These are phyloP conservation scores for Champsocephalus gunnari DNA, from an alignment of 2,797 vertebrate genomes.

Conservation along the genomic window DNA sequence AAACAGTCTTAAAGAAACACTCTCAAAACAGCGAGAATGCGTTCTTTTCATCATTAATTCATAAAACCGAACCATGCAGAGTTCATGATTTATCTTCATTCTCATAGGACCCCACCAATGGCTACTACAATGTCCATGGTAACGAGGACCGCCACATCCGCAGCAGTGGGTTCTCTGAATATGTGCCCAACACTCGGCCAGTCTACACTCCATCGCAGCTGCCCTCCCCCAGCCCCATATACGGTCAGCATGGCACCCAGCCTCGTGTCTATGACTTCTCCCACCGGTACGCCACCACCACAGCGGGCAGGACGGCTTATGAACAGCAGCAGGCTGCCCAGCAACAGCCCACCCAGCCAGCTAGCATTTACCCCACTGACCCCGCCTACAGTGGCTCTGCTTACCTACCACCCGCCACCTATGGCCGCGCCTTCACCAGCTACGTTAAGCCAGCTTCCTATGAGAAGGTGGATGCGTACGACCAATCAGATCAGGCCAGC, in stretches of 20 bases:
- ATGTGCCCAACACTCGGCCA: constrained; percentile 84
- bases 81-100: constrained; percentile 7
- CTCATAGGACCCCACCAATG: constrained; percentile 91
- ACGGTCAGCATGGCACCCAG: constrained; percentile 85
- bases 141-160: constrained; percentile 87
- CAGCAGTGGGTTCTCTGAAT: constrained; percentile 88
- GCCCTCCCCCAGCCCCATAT: constrained; percentile 86
- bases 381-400: constrained; percentile 83
- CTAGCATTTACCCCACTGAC: constrained; percentile 82
- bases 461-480: constrained; percentile 87
- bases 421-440: constrained; percentile 90
- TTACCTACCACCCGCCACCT: constrained; percentile 89
- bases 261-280: constrained; percentile 87
- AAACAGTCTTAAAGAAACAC: constrained; percentile 21
- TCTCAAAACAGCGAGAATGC: constrained; percentile 15
- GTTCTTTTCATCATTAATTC: constrained; percentile 11
- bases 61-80: neutral
- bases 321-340: constrained; percentile 83
- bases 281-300: constrained; percentile 87
- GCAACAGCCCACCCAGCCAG: constrained; percentile 75
- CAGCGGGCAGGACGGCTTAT: constrained; percentile 81
- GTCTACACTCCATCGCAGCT: constrained; percentile 87
- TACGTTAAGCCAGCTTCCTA: constrained; percentile 89
- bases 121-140: constrained; percentile 93
- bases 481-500: constrained; percentile 88